Conservation (phyloP, 2,113 vertebrate species). For the Tetrax tetrax region DNA sequence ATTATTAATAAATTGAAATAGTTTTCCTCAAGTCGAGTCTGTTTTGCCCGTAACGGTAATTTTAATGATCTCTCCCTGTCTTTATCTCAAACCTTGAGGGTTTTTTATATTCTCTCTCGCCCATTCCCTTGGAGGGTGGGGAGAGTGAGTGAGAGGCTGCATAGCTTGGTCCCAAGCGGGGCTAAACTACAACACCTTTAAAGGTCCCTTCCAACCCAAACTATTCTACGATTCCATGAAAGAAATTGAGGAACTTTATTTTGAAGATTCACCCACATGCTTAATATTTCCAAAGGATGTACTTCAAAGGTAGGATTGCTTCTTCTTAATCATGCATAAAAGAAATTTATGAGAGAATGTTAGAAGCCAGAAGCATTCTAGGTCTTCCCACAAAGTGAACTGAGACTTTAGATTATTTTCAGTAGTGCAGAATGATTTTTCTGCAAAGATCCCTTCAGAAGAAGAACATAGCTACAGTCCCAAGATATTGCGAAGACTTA, state of each 20-base stretch:
- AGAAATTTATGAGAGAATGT: background rate
- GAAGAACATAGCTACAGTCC: background rate
- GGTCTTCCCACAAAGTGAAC: background rate
- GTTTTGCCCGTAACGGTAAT: too few relatives aligned
- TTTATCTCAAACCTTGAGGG: too few relatives aligned
- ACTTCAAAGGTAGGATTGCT: background rate
- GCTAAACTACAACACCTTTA: background rate
- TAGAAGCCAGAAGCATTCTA: background rate
- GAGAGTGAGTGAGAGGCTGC: too few relatives aligned
- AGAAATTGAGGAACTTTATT: background rate
- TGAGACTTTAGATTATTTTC: background rate
- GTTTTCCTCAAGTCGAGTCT: too few relatives aligned
- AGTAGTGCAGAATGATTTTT: background rate
- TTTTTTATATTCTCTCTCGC: too few relatives aligned
- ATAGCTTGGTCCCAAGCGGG: too few relatives aligned
- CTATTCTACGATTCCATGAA: background rate
- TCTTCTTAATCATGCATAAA: background rate
- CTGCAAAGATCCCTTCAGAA: background rate
- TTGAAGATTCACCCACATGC: background rate
- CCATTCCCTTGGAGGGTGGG: too few relatives aligned
- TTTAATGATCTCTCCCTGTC: too few relatives aligned
- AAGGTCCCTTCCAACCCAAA: background rate
- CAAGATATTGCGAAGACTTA: background rate
- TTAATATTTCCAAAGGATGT: background rate
- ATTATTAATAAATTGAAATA: too few relatives aligned